Evolutionary conservation across 2,888 invertebrate genomes (phyloP).

Genomic region (Teleogryllus oceanicus): DNA sequence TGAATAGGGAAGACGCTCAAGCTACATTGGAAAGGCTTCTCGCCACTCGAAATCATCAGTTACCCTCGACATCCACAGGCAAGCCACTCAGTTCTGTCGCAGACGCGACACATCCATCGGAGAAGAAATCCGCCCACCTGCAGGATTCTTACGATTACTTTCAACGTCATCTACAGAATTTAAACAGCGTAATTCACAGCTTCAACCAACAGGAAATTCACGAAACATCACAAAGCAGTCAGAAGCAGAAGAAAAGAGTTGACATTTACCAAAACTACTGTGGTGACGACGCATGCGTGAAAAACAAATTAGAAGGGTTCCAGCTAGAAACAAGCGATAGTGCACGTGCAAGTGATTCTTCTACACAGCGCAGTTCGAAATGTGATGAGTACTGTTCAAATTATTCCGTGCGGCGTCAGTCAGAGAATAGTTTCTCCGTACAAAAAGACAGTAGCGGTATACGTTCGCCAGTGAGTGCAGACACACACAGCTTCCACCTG

Average conservation of each 20-base stretch:
- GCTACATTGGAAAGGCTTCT: slow-evolving; percentile 1
- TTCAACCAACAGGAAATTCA: neutral
- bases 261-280: slow-evolving; percentile 18
- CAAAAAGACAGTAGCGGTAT: neutral
- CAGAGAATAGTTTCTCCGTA: neutral
- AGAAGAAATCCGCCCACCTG: neutral
- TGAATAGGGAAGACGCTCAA: slow-evolving; percentile 18
- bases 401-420: neutral
- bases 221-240: neutral
- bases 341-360: neutral
- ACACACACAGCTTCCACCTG: neutral
- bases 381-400: neutral
- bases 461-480: neutral
- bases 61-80: neutral
- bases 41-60: neutral
- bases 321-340: no score
- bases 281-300: neutral
- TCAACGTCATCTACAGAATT: neutral
- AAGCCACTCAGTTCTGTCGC: neutral
- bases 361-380: neutral
- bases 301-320: neutral
- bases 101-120: neutral
- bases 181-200: neutral
- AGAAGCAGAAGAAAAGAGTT: neutral
- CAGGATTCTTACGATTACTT: neutral